Percentiles rank a stretch among this genome's conserved stretches.
Evolutionary conservation across 2,888 invertebrate species (phyloP).

Genomic region (Dryadula phaetusa): DNA sequence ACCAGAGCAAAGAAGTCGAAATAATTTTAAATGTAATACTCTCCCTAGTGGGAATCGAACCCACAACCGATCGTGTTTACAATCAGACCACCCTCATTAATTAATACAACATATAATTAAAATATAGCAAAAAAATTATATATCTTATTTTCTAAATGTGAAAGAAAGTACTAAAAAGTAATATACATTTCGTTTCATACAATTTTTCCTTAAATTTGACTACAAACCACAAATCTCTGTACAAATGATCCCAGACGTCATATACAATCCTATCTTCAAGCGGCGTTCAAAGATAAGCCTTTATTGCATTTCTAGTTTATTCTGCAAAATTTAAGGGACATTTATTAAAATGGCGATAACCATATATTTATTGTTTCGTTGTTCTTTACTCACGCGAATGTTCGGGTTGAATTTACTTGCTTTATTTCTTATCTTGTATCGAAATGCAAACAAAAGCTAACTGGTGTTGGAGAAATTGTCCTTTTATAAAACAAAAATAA

Average conservation of each 20-base stretch:
- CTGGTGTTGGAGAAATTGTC: neutral
- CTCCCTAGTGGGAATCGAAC: no score
- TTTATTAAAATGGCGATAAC: slow-evolving; percentile 83
- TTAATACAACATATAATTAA: no score
- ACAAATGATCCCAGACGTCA: slow-evolving; percentile 38
- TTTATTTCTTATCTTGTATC: slow-evolving; percentile 42
- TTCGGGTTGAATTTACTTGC: slow-evolving; percentile 47
- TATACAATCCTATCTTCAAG: slow-evolving; percentile 40
- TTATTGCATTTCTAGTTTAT: slow-evolving; percentile 69
- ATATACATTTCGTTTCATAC: neutral
- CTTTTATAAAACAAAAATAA: neutral
- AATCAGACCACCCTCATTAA: no score
- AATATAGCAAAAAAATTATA: no score
- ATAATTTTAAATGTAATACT: no score
- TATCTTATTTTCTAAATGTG: no score
- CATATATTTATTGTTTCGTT: slow-evolving; percentile 77
- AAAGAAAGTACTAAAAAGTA: no score
- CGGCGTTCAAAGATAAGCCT: slow-evolving; percentile 49
- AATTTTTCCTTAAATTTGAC: slow-evolving; percentile 10
- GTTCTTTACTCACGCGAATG: slow-evolving; percentile 67
- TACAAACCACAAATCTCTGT: slow-evolving; percentile 11
- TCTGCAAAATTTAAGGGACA: slow-evolving; percentile 71
- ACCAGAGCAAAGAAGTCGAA: no score
- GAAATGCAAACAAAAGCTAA: neutral
- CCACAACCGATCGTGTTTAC: no score